Percentiles rank a stretch among this genome's conserved stretches.
Conservation (phyloP, 92 coral and sea anemone genomes). For the Meandrina meandrites region DNA sequence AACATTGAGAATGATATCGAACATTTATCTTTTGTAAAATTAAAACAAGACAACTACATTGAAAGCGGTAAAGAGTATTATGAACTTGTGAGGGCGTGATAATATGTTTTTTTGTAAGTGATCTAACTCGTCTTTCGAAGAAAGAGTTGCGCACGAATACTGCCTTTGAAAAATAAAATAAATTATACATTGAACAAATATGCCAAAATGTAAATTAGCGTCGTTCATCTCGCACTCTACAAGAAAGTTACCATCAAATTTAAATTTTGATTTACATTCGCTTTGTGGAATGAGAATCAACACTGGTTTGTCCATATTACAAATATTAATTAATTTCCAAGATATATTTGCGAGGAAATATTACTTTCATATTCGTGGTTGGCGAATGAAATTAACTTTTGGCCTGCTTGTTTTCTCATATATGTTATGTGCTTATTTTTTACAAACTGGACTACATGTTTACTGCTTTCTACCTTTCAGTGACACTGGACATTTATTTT, state of each 20-base stretch:
- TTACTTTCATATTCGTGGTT: conserved; percentile 1
- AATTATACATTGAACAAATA: conserved; percentile 41
- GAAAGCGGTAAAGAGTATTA: background rate
- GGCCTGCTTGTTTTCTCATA: background rate
- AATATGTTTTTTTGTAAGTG: background rate
- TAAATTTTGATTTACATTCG: background rate
- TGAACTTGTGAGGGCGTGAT: background rate
- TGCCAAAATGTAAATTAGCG: conserved; percentile 45
- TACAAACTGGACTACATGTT: background rate
- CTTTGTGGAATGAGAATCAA: background rate
- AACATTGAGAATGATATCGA: background rate
- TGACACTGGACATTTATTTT: no score
- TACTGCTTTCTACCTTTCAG: background rate
- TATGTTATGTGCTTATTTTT: background rate
- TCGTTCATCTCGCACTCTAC: conserved; percentile 12
- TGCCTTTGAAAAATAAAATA: conserved; percentile 16
- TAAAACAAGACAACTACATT: background rate
- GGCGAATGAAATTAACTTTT: background rate
- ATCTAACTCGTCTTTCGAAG: background rate
- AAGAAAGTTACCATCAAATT: conserved; percentile 13
- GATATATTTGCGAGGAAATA: background rate
- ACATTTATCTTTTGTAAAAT: background rate
- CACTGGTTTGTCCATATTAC: background rate
- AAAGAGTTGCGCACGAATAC: background rate
- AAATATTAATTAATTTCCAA: background rate